A percentile compares a stretch with the other conserved stretches of the same genome.
phyloP scores from a whole-genome alignment of 2,797 vertebrate species.

The Chloroceryle amazona region DNA sequence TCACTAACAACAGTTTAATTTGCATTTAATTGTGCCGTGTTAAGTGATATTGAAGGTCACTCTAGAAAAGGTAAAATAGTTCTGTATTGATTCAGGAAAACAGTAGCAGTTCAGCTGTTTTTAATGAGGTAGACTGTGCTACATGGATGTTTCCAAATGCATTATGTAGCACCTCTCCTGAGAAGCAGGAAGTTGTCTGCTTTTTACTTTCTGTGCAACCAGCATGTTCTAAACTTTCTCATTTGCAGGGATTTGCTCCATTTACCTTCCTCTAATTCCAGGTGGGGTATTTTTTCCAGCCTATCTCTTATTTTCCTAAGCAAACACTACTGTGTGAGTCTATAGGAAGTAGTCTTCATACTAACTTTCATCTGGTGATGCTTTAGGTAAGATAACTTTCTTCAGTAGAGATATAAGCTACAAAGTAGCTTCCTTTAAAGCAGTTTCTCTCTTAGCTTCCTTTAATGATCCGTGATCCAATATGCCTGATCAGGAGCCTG shows the following conservation, averaged over 20 bases:
- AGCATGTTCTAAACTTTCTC: not conserved
- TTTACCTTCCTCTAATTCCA: not conserved
- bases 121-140: not conserved
- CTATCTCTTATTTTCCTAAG: not conserved
- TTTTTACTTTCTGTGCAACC: not conserved
- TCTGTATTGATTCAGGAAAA: not conserved
- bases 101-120: not conserved
- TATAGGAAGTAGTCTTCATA: not conserved
- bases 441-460: not conserved
- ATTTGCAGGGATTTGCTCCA: not conserved
- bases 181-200: not conserved
- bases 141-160: not conserved
- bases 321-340: not conserved
- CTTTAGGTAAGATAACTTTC: not conserved
- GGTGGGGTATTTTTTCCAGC: not conserved
- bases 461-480: not conserved
- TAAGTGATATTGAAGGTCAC: not conserved
- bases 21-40: not conserved
- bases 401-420: not conserved
- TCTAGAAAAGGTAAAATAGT: not conserved
- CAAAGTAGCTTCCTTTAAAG: not conserved
- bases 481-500: not conserved
- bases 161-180: rapidly evolving
- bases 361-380: not conserved
- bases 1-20: not conserved